phyloP scores from a whole-genome alignment of 1,140 invertebrate species.

The Aphaenogaster rudis region DNA sequence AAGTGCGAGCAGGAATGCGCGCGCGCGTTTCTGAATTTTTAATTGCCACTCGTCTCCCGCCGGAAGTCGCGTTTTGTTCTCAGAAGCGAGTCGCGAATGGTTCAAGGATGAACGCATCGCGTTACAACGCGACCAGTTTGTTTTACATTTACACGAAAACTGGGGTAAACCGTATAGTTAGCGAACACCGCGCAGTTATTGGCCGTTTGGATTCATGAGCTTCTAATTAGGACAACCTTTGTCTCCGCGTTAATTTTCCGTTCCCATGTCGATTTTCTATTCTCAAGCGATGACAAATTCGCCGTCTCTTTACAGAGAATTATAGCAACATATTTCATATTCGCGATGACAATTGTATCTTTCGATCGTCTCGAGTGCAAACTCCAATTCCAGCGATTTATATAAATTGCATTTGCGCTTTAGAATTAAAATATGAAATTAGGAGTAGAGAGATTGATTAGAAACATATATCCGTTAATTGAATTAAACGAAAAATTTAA shows the following conservation, averaged over 20 bases:
- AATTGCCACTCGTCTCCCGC: constrained; percentile 13
- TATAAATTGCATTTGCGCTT: not conserved
- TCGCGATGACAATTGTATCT: not conserved
- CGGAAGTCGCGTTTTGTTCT: constrained; percentile 4
- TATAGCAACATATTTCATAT: constrained; percentile 19
- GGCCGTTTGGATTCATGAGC: constrained; percentile 16
- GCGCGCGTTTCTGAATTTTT: constrained; percentile 50
- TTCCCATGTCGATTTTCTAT: not conserved
- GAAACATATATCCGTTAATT: not conserved
- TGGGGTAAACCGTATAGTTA: constrained; percentile 39
- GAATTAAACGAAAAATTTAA: not conserved
- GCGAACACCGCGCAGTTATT: constrained; percentile 8
- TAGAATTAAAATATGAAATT: constrained; percentile 25
- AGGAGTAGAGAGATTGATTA: not conserved
- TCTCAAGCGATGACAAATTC: constrained; percentile 1
- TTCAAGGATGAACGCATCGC: constrained; percentile 27
- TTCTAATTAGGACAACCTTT: constrained; percentile 55
- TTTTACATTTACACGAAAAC: constrained; percentile 36
- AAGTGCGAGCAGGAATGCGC: not conserved
- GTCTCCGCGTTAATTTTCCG: not conserved
- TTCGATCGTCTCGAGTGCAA: not conserved
- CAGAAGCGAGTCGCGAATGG: not conserved
- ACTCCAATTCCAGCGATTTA: constrained; percentile 4
- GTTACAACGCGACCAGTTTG: constrained; percentile 8
- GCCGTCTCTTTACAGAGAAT: not conserved